Evolutionary conservation across 2,113 vertebrate species (phyloP).

Genomic region (Numida meleagris): DNA sequence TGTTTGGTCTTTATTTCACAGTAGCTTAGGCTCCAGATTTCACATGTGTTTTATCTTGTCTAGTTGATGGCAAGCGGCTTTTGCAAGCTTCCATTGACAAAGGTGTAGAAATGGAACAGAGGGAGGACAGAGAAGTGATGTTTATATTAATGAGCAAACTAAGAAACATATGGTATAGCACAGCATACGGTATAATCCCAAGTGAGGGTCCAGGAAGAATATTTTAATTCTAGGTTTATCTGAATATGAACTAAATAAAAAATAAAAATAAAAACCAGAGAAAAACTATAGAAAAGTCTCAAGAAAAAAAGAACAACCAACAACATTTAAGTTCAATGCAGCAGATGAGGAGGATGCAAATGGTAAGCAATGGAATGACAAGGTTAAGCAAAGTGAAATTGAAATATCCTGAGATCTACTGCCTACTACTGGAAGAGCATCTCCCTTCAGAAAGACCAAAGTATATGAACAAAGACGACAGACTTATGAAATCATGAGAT

Average conservation of each 20-base stretch:
- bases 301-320: neutral
- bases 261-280: neutral
- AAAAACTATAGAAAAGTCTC: neutral
- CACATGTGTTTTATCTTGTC: neutral
- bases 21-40: neutral
- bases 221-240: neutral
- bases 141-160: neutral
- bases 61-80: neutral
- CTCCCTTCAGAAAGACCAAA: neutral
- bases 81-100: neutral
- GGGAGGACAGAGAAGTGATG: neutral
- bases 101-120: neutral
- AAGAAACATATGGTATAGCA: neutral
- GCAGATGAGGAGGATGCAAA: neutral
- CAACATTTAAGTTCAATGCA: neutral
- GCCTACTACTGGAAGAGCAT: neutral
- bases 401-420: neutral
- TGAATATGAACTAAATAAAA: neutral
- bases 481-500: neutral
- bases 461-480: neutral
- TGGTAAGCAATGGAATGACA: neutral
- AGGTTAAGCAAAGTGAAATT: neutral
- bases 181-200: neutral
- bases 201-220: neutral
- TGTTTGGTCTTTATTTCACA: neutral